Evolutionary conservation across 2,797 vertebrate genomes (phyloP).

Genomic region (Oreochromis mossambicus): DNA sequence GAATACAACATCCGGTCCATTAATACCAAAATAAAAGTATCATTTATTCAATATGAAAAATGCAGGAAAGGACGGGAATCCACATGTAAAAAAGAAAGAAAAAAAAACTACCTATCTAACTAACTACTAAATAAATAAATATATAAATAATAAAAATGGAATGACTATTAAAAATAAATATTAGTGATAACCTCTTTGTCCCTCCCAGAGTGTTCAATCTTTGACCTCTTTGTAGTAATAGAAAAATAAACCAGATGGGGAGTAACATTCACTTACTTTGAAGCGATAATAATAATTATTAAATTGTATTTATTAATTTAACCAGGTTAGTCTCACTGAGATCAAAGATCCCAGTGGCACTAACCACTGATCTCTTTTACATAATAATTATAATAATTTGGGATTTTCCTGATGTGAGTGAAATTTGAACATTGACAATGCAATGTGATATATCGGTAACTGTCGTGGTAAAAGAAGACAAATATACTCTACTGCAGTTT

Average conservation of each 20-base stretch:
- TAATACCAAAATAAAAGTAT: slow-evolving; percentile 16
- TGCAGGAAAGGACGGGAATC: not conserved
- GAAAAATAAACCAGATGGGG: not conserved
- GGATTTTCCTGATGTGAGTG: not conserved
- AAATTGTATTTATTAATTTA: not conserved
- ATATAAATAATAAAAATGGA: not conserved
- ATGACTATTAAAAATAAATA: not conserved
- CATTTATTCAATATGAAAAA: fast-evolving
- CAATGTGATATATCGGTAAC: not conserved
- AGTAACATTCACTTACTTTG: not conserved
- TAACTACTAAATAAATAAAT: not conserved
- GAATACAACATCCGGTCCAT: not conserved
- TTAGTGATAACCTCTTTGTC: not conserved
- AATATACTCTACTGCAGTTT: not conserved
- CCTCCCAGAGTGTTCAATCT: not conserved
- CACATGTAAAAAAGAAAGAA: not conserved
- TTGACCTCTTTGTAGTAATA: not conserved
- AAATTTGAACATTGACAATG: not conserved
- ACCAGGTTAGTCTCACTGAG: not conserved
- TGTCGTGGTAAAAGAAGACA: not conserved
- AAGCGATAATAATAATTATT: not conserved
- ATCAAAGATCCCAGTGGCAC: not conserved
- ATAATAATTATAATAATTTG: not conserved
- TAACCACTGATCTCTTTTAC: not conserved
- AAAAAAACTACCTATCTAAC: fast-evolving